phyloP scores from a whole-genome alignment of 1,140 invertebrate genomes.

The Venturia canescens region DNA sequence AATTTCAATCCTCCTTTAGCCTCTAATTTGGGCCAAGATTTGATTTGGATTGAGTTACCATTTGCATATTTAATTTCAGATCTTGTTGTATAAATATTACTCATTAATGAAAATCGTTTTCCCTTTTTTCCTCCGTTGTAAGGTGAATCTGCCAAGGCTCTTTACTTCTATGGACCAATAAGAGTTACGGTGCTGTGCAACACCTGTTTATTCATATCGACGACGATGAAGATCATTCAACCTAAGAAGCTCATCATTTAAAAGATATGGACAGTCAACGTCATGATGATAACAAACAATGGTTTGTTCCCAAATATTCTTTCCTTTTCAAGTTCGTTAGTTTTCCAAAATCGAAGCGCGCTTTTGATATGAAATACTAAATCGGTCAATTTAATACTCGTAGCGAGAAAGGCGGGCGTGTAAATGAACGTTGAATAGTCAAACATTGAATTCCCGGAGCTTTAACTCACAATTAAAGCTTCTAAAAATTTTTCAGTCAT shows the following conservation, averaged over 20 bases:
- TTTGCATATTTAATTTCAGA: no score
- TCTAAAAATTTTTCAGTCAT: no score
- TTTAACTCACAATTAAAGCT: not conserved
- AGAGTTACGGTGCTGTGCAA: constrained; percentile 84
- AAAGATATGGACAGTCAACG: constrained; percentile 79
- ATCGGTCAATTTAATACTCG: not conserved
- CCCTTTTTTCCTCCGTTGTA: no score
- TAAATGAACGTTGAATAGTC: not conserved
- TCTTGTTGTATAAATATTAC: no score
- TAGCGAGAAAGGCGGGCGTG: not conserved
- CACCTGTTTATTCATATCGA: constrained; percentile 83
- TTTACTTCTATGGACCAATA: constrained; percentile 88
- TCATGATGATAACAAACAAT: constrained; percentile 81
- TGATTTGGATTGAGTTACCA: no score
- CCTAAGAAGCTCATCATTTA: constrained; percentile 79
- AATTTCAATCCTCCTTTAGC: no score
- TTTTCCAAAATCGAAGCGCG: constrained; percentile 7
- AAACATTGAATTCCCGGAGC: not conserved
- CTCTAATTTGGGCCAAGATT: no score
- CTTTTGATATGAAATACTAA: not conserved
- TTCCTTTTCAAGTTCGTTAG: no score
- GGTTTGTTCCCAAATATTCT: constrained; percentile 72
- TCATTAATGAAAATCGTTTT: no score
- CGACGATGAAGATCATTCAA: constrained; percentile 82
- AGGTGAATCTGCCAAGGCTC: constrained; percentile 79